Conservation (phyloP, 2,113 vertebrate genomes). For the Cathartes aura region DNA sequence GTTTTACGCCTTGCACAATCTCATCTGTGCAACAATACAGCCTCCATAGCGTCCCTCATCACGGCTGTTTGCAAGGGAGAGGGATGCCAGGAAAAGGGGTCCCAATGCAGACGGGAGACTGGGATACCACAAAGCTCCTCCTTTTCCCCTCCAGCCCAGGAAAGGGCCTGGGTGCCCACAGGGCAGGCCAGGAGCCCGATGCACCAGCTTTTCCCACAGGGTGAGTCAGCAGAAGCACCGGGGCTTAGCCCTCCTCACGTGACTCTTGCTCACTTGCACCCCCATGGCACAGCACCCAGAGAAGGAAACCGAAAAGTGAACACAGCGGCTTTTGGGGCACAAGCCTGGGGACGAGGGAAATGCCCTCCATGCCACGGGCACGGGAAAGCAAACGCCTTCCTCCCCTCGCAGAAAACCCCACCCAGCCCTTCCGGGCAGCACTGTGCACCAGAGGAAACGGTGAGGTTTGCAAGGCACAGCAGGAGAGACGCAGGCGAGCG, state of each 20-base stretch:
- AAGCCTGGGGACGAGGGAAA: accelerated
- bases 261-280: not conserved
- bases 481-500: accelerated
- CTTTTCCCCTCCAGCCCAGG: not conserved
- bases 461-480: not conserved
- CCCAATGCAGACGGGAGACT: accelerated
- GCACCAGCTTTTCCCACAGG: not conserved
- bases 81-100: accelerated
- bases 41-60: not conserved
- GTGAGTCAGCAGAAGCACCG: not conserved
- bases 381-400: accelerated
- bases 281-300: accelerated
- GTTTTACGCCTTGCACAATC: not conserved
- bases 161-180: accelerated
- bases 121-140: not conserved
- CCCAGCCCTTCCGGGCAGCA: accelerated
- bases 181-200: not conserved
- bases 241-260: not conserved
- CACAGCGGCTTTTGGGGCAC: accelerated
- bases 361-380: accelerated
- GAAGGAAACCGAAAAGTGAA: not conserved
- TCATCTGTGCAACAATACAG: not conserved
- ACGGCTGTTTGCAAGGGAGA: not conserved
- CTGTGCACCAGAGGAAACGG: accelerated
- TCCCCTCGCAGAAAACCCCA: accelerated